Evolutionary conservation across 2,888 invertebrate genomes (phyloP), one percentile per base, ranked within the genome.

Genomic region (Plutella xylostella): DNA sequence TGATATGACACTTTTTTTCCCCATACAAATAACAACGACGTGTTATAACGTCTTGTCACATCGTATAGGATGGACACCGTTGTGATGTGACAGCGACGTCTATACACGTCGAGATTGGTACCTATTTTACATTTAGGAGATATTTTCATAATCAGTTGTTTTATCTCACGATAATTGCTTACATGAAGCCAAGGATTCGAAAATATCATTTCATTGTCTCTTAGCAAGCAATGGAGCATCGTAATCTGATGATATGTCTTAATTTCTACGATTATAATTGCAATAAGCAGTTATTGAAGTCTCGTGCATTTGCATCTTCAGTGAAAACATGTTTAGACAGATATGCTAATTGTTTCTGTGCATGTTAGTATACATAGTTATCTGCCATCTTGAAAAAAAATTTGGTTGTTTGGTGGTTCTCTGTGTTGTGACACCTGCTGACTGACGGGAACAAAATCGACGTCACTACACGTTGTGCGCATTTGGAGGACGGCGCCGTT

Each of bases 391-490:
- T n/a, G 14, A 33, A 33, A 12, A 33, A 33, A 33, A n/a, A 14
- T 33, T n/a, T n/a, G 14, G 33, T 9, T 33, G 14, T 33, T 4
- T 5, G n/a, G 31, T 31, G 31, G 31, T 31, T n/a, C n/a, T n/a
- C 31, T n/a, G 18, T 35, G 35, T 3, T 12, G 35, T 35, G 35
- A 35, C 35, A 35, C 35, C 35, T 15, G 35, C 35, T 17, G 18
- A 35, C 35, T 35, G 35, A 35, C 35, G 19, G 35, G 35, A 35
- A 35, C 35, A 35, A 35, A 35, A 35, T 15, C 35, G 35, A 35
- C 35, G 35, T 35, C 35, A 17, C 17, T 17, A 35, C 11, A 35
- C 35, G 35, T 35, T n/a, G 35, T 35, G 35, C 19, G 35, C 35
- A 18, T 35, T 35, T 5, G 35, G 35, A 18, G 17, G 35, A 15